phyloP scores from a whole-genome alignment of 2,797 vertebrate species.

The Cyclura pinguis region DNA sequence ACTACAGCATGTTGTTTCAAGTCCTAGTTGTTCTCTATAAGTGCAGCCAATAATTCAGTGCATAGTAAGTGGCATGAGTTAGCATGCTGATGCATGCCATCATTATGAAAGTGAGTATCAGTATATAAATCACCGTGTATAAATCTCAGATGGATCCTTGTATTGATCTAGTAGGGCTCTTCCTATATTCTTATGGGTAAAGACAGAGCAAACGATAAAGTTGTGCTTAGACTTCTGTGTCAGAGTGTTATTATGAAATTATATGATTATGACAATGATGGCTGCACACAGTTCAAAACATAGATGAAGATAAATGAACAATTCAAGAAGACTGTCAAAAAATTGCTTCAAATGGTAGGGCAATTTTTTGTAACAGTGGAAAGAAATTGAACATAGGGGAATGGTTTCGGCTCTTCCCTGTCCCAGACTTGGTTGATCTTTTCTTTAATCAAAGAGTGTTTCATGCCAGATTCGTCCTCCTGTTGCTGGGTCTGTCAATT shows the following conservation, averaged over 20 bases:
- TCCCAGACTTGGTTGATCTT: background rate
- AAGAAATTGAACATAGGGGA: background rate
- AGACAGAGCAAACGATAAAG: background rate
- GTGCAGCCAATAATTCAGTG: background rate
- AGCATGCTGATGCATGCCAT: background rate
- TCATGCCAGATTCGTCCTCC: background rate
- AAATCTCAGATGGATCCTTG: background rate
- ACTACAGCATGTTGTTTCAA: background rate
- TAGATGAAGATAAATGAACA: background rate
- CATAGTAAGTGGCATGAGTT: background rate
- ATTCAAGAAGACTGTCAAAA: background rate
- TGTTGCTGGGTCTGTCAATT: background rate
- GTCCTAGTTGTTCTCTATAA: background rate
- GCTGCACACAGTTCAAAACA: background rate
- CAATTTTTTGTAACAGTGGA: too few species aligned
- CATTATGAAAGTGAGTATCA: background rate
- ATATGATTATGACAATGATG: background rate
- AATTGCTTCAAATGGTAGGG: background rate
- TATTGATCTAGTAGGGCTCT: background rate
- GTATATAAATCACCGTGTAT: background rate
- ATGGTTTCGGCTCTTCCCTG: background rate
- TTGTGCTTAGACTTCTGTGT: background rate
- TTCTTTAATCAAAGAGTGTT: background rate
- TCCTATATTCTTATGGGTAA: background rate
- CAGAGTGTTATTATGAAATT: background rate